phyloP scores from a whole-genome alignment of 2,113 vertebrate species.

The Sphaerodactylus townsendi region DNA sequence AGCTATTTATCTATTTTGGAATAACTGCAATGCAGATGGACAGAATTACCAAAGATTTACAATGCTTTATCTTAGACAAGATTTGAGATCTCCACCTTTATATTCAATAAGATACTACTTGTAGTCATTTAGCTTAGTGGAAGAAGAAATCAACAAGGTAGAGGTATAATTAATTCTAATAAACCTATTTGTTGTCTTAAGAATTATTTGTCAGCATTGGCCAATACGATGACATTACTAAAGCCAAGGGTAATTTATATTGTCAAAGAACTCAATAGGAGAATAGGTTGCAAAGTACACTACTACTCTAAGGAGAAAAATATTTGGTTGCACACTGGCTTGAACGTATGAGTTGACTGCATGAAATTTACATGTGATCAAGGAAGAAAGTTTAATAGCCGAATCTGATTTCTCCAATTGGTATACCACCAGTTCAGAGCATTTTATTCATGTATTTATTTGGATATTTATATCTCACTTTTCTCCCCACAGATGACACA shows the following conservation, averaged over 20 bases:
- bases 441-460: too few species aligned
- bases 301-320: neutral
- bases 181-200: slow-evolving; percentile 24
- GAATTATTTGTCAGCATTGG: slow-evolving; percentile 20
- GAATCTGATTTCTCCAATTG: neutral
- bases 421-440: neutral
- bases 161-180: slow-evolving; percentile 40
- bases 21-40: neutral
- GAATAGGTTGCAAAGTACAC: neutral
- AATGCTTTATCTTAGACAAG: neutral
- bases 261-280: slow-evolving; percentile 14
- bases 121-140: neutral
- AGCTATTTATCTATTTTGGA: neutral
- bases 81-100: neutral
- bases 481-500: too few species aligned
- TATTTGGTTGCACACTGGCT: neutral
- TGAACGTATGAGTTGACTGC: neutral
- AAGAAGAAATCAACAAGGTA: slow-evolving; percentile 23
- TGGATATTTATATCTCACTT: too few species aligned
- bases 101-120: neutral
- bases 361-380: slow-evolving; percentile 2
- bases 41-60: neutral
- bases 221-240: slow-evolving; percentile 14
- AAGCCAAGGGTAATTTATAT: slow-evolving; percentile 17
- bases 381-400: neutral